phyloP scores from a whole-genome alignment of 2,113 vertebrate genomes.

The Stegastes partitus region DNA sequence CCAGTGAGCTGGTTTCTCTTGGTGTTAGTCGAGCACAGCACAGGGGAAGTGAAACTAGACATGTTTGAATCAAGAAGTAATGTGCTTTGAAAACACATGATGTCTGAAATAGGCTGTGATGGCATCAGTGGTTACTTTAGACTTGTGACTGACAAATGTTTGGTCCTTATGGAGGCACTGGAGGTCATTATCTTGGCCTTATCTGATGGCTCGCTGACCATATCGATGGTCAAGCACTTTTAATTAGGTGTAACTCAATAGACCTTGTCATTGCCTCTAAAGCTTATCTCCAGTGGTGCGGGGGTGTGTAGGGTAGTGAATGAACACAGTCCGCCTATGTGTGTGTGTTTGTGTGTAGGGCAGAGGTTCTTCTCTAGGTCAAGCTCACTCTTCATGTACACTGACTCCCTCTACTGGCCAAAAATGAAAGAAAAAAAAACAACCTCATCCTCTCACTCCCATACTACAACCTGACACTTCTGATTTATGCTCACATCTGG shows the following conservation, averaged over 20 bases:
- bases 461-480: conserved; percentile 20
- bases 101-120: conserved; percentile 10
- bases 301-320: not conserved
- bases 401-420: conserved; percentile 73
- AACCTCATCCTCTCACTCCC: not conserved
- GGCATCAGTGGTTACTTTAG: conserved; percentile 10
- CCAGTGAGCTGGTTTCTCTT: conserved; percentile 48
- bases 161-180: conserved; percentile 3
- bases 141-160: not conserved
- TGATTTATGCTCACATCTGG: conserved; percentile 63
- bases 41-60: conserved; percentile 52
- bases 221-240: conserved; percentile 1
- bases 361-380: not conserved
- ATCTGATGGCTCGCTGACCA: conserved; percentile 25
- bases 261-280: conserved; percentile 14
- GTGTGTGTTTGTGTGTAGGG: not conserved
- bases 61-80: conserved; percentile 36
- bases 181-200: conserved; percentile 22
- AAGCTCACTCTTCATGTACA: conserved; percentile 34
- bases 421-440: conserved; percentile 13
- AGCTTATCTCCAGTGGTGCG: conserved; percentile 2
- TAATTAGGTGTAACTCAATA: conserved; percentile 39
- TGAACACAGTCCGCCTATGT: conserved; percentile 1
- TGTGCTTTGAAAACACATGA: conserved; percentile 29
- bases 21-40: conserved; percentile 2